Conservation (phyloP, 2,888 invertebrate genomes). For the Petrolisthes cinctipes region DNA sequence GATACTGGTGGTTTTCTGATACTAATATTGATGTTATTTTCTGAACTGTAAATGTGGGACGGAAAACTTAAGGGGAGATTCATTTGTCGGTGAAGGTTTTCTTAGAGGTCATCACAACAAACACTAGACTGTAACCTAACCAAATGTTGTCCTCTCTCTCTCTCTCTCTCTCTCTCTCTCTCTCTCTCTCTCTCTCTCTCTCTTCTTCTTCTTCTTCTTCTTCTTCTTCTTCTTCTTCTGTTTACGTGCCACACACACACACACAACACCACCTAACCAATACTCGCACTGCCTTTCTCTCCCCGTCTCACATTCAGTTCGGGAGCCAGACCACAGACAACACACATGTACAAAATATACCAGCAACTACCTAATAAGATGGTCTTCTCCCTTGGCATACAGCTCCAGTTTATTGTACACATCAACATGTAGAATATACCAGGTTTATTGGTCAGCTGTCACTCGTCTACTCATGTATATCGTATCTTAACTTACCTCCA, state of each 20-base stretch:
- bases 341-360: too few relatives aligned
- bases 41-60: too few relatives aligned
- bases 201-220: neutral
- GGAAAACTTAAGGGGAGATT: too few relatives aligned
- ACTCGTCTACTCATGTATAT: too few relatives aligned
- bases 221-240: neutral
- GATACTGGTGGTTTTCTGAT: neutral
- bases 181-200: neutral
- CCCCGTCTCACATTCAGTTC: constrained; percentile 37
- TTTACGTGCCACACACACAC: neutral
- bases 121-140: neutral
- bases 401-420: too few relatives aligned
- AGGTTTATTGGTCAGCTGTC: too few relatives aligned
- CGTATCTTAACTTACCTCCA: too few relatives aligned
- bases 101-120: neutral
- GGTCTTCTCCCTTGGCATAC: too few relatives aligned
- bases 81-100: neutral
- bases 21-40: neutral
- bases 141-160: neutral
- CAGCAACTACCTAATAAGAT: too few relatives aligned
- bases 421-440: too few relatives aligned
- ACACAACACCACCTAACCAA: neutral
- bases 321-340: constrained; percentile 36
- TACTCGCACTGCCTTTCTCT: constrained; percentile 42
- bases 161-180: neutral